Base-by-base conservation (phyloP, 2,113 vertebrate species). In the Otolemur garnettii region DNA sequence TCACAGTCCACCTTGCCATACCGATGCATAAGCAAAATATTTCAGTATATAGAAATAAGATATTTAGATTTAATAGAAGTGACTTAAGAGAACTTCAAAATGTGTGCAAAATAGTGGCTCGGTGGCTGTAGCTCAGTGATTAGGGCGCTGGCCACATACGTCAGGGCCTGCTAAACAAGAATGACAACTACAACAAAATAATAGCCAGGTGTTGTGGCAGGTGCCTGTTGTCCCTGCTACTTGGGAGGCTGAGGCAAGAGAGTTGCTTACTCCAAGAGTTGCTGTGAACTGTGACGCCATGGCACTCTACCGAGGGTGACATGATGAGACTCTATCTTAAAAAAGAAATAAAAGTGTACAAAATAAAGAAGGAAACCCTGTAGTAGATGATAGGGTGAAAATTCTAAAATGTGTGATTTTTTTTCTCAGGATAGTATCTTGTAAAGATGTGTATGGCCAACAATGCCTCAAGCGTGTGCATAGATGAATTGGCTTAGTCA, bases 401-500 rank as follows among this genome's bases (percentile, higher is more conserved):
- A 60, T 6, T 71, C 59, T 69, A 90, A 84, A 15, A 55, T 95
- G 38, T 35, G 1, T n/a, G 0, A 28, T 64, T 45, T 79, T 28
- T 81, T 93, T 83, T 64, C 8, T 72, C 45, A 2, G n/a, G 55
- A 90, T 71, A 0, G 2, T 55, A 24, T 75, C 66, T 15, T 75
- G 96, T 96, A 87, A 83, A 82, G 72, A 45, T 15, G 9, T 38
- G 28, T 18, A 14, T 35, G 19, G 30, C n/a, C 33, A 84, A 45
- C 18, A 2, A 24, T 24, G 3, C 19, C 33, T 83, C 62, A 78
- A 60, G 18, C 72, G 0, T 95, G 72, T 53, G n/a, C 18, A 4
- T 68, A 96, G 86, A 7, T 57, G 8, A 92, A 84, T 96, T 92
- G 24, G 4, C 90, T 96, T 1, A 38, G 72, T 97, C 75, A 66